phyloP scores from a whole-genome alignment of 2,113 vertebrate species.

The Mesitornis unicolor region DNA sequence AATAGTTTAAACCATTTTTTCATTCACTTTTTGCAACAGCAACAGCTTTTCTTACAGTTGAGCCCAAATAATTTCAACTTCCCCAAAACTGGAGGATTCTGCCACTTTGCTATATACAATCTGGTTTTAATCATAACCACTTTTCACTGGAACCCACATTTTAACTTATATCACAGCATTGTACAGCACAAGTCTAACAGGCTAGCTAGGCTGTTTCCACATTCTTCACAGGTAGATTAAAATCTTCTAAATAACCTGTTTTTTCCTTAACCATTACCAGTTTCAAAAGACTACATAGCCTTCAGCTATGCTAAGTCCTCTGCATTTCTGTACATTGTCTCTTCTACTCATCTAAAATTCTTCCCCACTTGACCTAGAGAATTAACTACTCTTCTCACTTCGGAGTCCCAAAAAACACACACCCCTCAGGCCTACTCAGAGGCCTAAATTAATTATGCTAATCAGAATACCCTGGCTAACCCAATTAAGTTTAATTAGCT shows the following conservation, averaged over 20 bases:
- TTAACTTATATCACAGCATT: not conserved
- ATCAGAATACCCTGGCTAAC: slow-evolving; percentile 53
- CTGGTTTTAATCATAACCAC: not conserved
- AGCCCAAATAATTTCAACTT: not conserved
- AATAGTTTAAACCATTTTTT: not conserved
- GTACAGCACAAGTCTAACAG: not conserved
- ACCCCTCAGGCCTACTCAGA: slow-evolving; percentile 48
- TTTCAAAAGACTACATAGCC: not conserved
- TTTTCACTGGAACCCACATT: not conserved
- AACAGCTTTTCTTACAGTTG: not conserved
- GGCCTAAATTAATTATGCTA: slow-evolving; percentile 72
- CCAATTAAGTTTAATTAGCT: slow-evolving; percentile 72
- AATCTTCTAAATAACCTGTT: not conserved
- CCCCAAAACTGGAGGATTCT: not conserved
- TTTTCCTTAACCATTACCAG: not conserved
- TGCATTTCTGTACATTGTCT: not conserved
- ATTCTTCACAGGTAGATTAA: not conserved
- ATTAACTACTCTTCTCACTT: not conserved
- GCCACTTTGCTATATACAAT: not conserved
- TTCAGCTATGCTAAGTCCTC: not conserved
- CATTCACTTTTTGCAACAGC: not conserved
- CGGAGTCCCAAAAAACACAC: slow-evolving; percentile 17
- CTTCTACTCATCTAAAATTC: not conserved
- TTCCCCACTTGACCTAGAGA: slow-evolving; percentile 6
- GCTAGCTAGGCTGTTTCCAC: not conserved